Evolutionary conservation across 2,113 vertebrate species (phyloP).

Genomic region (Pseudonaja textilis): DNA sequence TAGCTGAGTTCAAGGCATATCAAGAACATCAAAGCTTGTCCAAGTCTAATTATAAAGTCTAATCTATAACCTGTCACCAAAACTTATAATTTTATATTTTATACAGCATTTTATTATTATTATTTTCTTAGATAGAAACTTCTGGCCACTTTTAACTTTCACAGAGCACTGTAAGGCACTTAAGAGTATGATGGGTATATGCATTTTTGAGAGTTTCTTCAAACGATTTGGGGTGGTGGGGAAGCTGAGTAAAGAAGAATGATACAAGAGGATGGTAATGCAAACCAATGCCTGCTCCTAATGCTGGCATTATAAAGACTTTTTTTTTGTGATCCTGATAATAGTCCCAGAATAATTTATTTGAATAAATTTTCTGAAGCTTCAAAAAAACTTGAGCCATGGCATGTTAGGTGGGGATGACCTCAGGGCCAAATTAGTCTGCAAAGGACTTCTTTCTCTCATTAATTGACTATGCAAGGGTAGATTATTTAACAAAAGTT

Average conservation of each 20-base stretch:
- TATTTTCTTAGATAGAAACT: not conserved
- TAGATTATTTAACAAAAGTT: not conserved
- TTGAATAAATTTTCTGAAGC: not conserved
- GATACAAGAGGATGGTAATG: not conserved
- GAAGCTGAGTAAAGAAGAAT: not conserved
- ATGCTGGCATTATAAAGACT: not conserved
- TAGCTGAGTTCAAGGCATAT: not conserved
- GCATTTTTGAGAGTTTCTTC: not conserved
- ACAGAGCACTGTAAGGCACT: too few relatives aligned
- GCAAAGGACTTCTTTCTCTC: not conserved
- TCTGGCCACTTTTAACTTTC: too few relatives aligned
- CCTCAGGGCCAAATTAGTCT: not conserved
- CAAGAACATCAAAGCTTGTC: not conserved
- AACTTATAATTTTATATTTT: not conserved
- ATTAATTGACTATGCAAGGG: not conserved
- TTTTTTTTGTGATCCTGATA: not conserved
- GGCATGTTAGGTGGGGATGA: not conserved
- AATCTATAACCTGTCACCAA: not conserved
- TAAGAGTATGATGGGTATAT: too few relatives aligned
- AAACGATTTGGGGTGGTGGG: not conserved
- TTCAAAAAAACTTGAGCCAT: not conserved
- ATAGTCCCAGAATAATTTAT: not conserved
- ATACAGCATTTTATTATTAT: not conserved
- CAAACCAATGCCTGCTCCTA: not conserved
- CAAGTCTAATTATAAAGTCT: not conserved